Evolutionary conservation across 2,113 vertebrate genomes (phyloP).

Genomic region (Grammomys dolichurus): DNA sequence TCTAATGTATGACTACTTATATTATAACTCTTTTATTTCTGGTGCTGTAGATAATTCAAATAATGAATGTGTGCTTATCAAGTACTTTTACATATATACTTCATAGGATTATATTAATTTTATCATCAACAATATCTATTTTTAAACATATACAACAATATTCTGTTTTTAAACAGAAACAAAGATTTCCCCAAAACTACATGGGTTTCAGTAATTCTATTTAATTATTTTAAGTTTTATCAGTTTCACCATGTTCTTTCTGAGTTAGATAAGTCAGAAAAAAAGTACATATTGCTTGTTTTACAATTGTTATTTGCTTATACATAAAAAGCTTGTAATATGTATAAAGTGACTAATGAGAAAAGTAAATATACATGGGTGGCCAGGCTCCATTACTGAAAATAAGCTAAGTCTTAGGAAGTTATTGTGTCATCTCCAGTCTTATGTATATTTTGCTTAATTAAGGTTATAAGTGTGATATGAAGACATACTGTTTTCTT

Average conservation of each 20-base stretch:
- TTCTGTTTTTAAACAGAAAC: neutral
- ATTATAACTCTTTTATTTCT: neutral
- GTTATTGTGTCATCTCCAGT: neutral
- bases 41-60: neutral
- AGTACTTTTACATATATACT: neutral
- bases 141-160: no score
- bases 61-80: neutral
- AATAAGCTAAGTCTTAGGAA: neutral
- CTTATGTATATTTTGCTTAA: neutral
- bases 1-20: neutral
- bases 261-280: neutral
- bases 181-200: neutral
- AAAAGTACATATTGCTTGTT: neutral
- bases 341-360: neutral
- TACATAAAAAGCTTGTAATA: neutral
- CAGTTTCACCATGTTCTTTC: neutral
- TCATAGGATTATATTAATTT: neutral
- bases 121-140: no score
- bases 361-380: neutral
- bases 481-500: neutral
- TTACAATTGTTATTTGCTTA: neutral
- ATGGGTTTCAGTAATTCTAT: neutral
- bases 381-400: no score
- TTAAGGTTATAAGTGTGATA: neutral
- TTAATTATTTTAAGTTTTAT: neutral